Conservation (phyloP, 2,888 invertebrate species). For the Girardia tigrina region DNA sequence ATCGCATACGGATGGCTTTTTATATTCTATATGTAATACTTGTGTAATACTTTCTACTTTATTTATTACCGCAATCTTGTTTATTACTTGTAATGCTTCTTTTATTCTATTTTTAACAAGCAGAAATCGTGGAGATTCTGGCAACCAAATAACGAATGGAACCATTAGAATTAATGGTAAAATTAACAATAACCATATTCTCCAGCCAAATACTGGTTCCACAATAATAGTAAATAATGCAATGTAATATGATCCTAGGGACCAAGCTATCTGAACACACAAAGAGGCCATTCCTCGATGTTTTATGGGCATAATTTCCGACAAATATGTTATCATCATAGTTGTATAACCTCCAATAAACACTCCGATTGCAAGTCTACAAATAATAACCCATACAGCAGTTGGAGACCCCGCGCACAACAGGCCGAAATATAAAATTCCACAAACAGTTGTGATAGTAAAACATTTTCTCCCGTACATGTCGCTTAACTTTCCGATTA, state of each 20-base stretch:
- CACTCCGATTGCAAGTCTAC: background rate
- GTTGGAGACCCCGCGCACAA: background rate
- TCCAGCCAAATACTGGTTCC: background rate
- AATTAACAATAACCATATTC: background rate
- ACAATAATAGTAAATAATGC: background rate
- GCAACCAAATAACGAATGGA: background rate
- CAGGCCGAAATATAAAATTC: background rate
- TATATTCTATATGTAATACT: background rate
- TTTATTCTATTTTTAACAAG: background rate
- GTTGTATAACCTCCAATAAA: background rate
- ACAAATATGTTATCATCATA: background rate
- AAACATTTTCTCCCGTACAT: background rate
- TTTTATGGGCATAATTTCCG: constrained; percentile 8
- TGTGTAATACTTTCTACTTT: background rate
- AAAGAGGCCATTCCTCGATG: background rate
- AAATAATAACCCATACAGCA: background rate
- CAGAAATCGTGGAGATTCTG: constrained; percentile 20
- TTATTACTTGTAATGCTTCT: background rate
- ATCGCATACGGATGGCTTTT: background rate
- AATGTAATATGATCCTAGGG: background rate
- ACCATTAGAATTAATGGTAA: background rate
- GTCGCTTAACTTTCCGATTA: background rate
- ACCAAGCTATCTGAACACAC: background rate
- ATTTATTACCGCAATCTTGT: background rate
- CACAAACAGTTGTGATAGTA: background rate